Evolutionary conservation across 1,140 invertebrate genomes (phyloP).

Genomic region (Paracyclopina nana): DNA sequence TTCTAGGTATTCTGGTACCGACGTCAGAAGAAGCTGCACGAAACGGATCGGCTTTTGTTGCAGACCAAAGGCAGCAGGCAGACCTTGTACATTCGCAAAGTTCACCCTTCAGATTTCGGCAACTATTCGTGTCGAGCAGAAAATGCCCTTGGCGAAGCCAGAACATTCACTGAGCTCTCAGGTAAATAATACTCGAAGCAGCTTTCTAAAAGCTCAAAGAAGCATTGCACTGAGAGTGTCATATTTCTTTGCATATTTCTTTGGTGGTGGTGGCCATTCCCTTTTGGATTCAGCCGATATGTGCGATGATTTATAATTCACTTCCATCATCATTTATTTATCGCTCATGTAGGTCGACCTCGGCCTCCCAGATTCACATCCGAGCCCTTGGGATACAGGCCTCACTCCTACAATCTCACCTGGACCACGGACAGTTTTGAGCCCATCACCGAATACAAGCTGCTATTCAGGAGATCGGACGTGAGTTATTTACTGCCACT

Average conservation of each 20-base stretch:
- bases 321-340: no score
- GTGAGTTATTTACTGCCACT: conserved; percentile 11
- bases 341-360: conserved; percentile 20
- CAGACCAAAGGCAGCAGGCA: conserved; percentile 38
- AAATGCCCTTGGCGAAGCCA: conserved; percentile 38
- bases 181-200: no score
- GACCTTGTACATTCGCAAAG: conserved; percentile 42
- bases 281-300: no score
- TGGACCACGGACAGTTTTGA: conserved; percentile 19
- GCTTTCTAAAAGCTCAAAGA: no score
- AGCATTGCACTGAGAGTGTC: no score
- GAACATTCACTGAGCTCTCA: conserved; percentile 35
- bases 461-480: conserved; percentile 19
- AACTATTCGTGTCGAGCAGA: conserved; percentile 50
- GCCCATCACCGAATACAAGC: conserved; percentile 20
- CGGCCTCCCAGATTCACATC: conserved; percentile 19
- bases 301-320: no score
- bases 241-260: no score
- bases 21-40: conserved; percentile 35
- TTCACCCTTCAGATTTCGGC: conserved; percentile 46
- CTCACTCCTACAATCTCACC: conserved; percentile 19
- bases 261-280: no score
- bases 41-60: conserved; percentile 39
- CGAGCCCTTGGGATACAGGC: conserved; percentile 17
- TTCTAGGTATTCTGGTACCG: conserved; percentile 41